Evolutionary conservation across 2,888 invertebrate genomes (phyloP).

Genomic region (Schizaphis graminum): DNA sequence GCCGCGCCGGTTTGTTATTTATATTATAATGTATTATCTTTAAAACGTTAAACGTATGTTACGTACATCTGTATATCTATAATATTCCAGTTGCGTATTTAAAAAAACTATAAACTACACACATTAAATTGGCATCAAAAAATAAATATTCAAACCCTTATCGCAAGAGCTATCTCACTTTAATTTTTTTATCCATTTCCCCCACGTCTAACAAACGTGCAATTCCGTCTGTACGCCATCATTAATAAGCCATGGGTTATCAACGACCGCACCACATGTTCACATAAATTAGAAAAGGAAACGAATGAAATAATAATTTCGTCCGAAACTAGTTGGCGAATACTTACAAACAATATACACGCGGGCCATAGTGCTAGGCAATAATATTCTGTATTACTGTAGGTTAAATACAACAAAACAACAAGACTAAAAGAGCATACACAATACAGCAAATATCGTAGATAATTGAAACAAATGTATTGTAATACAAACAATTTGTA

Average conservation of each 20-base stretch:
- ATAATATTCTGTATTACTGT: neutral
- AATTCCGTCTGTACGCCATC: conserved; percentile 7
- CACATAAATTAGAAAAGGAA: conserved; percentile 43
- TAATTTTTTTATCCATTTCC: conserved; percentile 1
- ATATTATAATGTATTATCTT: neutral
- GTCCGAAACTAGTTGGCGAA: conserved; percentile 3
- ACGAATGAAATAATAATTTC: conserved; percentile 1
- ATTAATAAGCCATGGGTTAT: conserved; percentile 54
- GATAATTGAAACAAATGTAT: neutral
- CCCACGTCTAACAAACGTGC: conserved; percentile 45
- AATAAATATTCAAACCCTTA: neutral
- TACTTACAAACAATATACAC: neutral
- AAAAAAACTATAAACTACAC: neutral
- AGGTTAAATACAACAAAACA: neutral
- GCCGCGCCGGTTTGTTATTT: neutral
- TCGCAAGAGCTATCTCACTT: neutral
- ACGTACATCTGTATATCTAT: neutral
- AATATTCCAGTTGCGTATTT: neutral
- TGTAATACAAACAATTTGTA: neutral
- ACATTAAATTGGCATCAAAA: neutral
- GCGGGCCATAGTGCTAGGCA: neutral
- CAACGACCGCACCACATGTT: conserved; percentile 41
- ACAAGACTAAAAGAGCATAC: neutral
- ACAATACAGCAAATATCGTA: neutral
- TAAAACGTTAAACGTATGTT: neutral